Evolutionary conservation across 2,888 invertebrate genomes (phyloP).

Genomic region (Atherix ibis): DNA sequence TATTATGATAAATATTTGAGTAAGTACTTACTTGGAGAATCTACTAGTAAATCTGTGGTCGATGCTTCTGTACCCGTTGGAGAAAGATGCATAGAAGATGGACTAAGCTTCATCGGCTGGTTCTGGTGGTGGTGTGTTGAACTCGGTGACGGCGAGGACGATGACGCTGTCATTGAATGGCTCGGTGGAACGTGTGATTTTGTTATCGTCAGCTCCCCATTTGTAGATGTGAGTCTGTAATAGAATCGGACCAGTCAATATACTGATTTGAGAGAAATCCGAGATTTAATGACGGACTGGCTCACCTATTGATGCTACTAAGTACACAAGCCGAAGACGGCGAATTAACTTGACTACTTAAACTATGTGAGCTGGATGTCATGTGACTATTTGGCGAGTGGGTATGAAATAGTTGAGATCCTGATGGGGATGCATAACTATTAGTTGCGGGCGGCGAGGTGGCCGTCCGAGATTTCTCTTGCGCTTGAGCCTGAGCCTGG

Average conservation of each 20-base stretch:
- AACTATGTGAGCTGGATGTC: constrained; percentile 22
- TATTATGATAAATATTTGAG: too few relatives aligned
- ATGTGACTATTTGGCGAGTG: constrained; percentile 19
- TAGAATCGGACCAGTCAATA: constrained; percentile 12
- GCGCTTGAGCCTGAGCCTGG: background rate
- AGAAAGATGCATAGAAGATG: constrained; percentile 44
- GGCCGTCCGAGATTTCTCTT: constrained; percentile 1
- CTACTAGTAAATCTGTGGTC: constrained; percentile 52
- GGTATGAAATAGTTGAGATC: constrained; percentile 18
- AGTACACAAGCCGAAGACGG: constrained; percentile 32
- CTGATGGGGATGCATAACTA: constrained; percentile 13
- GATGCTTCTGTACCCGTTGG: constrained; percentile 44
- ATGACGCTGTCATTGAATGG: constrained; percentile 17
- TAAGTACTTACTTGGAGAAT: constrained; percentile 77
- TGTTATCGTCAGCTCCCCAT: constrained; percentile 70
- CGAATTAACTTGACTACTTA: constrained; percentile 19
- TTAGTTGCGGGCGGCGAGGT: constrained; percentile 9
- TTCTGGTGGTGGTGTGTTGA: constrained; percentile 18
- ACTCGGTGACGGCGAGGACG: constrained; percentile 20
- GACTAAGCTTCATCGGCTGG: constrained; percentile 45
- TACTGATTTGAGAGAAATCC: background rate
- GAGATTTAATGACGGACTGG: constrained; percentile 5
- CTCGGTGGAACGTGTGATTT: constrained; percentile 47
- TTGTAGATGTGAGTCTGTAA: constrained; percentile 52
- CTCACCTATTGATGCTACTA: constrained; percentile 50